Base-by-base conservation (phyloP, 2,113 vertebrate genomes). In the Chaetodon trifascialis region DNA sequence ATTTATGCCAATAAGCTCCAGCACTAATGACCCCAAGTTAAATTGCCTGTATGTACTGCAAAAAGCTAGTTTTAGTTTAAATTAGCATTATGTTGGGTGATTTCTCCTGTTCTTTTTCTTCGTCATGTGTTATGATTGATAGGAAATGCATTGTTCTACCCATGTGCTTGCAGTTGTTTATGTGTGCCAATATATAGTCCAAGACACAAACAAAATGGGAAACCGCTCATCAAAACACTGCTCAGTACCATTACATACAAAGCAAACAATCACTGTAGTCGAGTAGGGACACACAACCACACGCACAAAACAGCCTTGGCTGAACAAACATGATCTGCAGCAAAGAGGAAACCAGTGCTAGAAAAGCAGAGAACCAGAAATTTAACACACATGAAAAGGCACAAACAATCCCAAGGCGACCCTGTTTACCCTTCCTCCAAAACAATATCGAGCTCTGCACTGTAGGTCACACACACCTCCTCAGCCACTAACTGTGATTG, bases 401-500 rank as follows among this genome's bases (percentile, higher is more conserved):
- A 4, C 7, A 5, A 23, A 59, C n/a, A 67, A 51, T 15, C 58
- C 55, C 21, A 15, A 59, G 54, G 4, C 23, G 46, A 55, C 54
- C 15, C 62, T 44, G 30, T 2, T 65, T 17, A 59, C 44, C 38
- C 46, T 49, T 67, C 25, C 23, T 65, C 42, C n/a, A 44, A 59
- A 54, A 47, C 17, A 73, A 73, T 64, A 64, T 19, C 6, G 12
- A 66, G 19, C 64, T 62, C 25, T 74, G 51, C 44, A 49, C 68
- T 60, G 34, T 2, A 34, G 14, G 30, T 77, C 49, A 77, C 56
- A 54, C 42, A 72, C 16, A 46, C 7, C 16, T 51, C 49, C n/a
- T 25, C 30, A 69, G 46, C 54, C 66, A 52, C 21, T 67, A 67
- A 44, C 73, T 46, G n/a, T 30, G 46, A 76, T 30, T 73, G 71